Evolutionary conservation across 2,888 invertebrate species (phyloP).

Genomic region (Gymnoscelis rufifasciata): DNA sequence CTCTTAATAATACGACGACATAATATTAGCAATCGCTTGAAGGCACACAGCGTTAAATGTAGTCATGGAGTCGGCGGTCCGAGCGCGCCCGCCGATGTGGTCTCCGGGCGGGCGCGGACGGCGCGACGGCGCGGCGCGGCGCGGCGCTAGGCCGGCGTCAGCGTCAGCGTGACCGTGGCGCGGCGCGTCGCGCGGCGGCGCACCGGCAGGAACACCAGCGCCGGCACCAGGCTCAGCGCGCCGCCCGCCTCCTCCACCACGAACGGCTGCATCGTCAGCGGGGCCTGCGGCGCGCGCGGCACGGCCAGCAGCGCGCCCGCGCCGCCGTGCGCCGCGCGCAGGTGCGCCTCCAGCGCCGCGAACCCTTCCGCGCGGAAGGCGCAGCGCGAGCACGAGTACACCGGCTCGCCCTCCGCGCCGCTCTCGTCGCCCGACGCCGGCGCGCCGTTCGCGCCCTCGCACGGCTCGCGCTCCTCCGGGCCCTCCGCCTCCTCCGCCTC

Average conservation of each 20-base stretch:
- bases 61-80: slow-evolving; percentile 75
- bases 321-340: slow-evolving; percentile 71
- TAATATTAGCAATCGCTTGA: slow-evolving; percentile 86
- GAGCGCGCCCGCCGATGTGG: slow-evolving; percentile 59
- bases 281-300: slow-evolving; percentile 82
- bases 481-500: slow-evolving; percentile 30
- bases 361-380: slow-evolving; percentile 72
- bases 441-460: slow-evolving; percentile 33
- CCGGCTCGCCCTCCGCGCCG: slow-evolving; percentile 47
- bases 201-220: slow-evolving; percentile 96
- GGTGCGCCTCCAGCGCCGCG: slow-evolving; percentile 69
- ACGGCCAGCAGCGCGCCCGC: slow-evolving; percentile 74
- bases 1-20: slow-evolving; percentile 72
- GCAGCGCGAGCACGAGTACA: slow-evolving; percentile 71
- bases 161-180: slow-evolving; percentile 93
- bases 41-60: slow-evolving; percentile 89
- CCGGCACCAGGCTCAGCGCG: slow-evolving; percentile 88
- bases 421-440: slow-evolving; percentile 42
- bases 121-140: slow-evolving; percentile 37
- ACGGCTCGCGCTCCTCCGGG: slow-evolving; percentile 28
- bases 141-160: slow-evolving; percentile 90
- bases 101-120: slow-evolving; percentile 55
- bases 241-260: slow-evolving; percentile 83
- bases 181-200: slow-evolving; percentile 91
- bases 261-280: slow-evolving; percentile 95